A percentile compares a stretch with the other conserved stretches of the same genome.
Conservation (phyloP, 2,113 vertebrate species). For the Epinephelus fuscoguttatus region DNA sequence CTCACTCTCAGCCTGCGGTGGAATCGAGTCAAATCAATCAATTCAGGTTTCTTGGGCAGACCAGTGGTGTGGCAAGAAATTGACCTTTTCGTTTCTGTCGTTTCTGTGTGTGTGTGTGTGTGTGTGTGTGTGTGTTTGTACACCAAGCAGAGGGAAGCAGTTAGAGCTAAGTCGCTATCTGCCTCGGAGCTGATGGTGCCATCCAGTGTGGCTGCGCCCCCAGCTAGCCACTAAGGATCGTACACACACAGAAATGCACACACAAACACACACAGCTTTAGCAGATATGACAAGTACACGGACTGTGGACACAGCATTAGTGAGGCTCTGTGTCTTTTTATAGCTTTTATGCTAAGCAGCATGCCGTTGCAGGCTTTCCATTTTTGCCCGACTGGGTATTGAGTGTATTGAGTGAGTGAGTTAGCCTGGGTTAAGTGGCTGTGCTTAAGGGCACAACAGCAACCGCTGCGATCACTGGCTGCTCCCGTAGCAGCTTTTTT, state of each 20-base stretch:
- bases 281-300: slow-evolving; percentile 68
- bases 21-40: slow-evolving; percentile 84
- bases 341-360: slow-evolving; percentile 77
- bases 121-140: slow-evolving; percentile 30
- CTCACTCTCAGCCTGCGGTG: slow-evolving; percentile 61
- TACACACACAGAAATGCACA: slow-evolving; percentile 23
- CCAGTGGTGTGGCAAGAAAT: slow-evolving; percentile 83
- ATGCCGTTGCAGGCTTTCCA: slow-evolving; percentile 66
- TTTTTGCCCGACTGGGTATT: slow-evolving; percentile 79
- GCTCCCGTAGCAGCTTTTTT: slow-evolving; percentile 56
- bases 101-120: slow-evolving; percentile 25
- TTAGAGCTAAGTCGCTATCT: slow-evolving; percentile 69
- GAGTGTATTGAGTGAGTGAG: slow-evolving; percentile 79
- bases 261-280: slow-evolving; percentile 48
- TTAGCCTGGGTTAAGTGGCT: slow-evolving; percentile 82
- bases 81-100: slow-evolving; percentile 80
- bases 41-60: slow-evolving; percentile 82
- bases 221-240: slow-evolving; percentile 61
- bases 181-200: slow-evolving; percentile 71
- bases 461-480: slow-evolving; percentile 75
- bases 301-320: slow-evolving; percentile 69
- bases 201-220: slow-evolving; percentile 59
- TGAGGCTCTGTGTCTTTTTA: slow-evolving; percentile 64
- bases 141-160: slow-evolving; percentile 63
- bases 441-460: slow-evolving; percentile 80